Evolutionary conservation across 2,888 invertebrate species (phyloP).

Genomic region (Endotricha flammealis): DNA sequence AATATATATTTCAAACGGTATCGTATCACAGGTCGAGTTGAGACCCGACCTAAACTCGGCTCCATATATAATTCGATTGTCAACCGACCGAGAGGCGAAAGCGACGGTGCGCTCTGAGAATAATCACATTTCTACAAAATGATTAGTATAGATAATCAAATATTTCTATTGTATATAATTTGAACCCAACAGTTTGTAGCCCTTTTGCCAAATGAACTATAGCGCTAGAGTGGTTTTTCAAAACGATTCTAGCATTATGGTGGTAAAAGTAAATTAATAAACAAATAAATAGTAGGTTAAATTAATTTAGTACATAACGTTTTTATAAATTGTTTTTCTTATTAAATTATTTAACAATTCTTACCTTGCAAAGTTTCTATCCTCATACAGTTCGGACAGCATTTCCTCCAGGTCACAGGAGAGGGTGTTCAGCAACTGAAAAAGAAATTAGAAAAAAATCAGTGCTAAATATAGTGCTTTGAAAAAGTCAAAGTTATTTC

Average conservation of each 20-base stretch:
- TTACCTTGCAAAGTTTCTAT: conserved; percentile 59
- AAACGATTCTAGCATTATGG: no score
- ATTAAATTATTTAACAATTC: no score
- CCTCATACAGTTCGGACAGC: conserved; percentile 89
- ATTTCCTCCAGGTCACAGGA: conserved; percentile 92
- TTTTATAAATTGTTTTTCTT: no score
- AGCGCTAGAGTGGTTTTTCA: no score
- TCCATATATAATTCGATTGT: conserved; percentile 53
- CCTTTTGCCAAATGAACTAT: conserved; percentile 3
- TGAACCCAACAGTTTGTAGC: no score
- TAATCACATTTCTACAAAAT: conserved; percentile 34
- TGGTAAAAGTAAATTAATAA: no score
- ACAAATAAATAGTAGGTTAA: no score
- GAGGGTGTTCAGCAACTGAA: conserved; percentile 87
- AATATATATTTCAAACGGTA: conserved; percentile 36
- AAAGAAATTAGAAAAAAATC: no score
- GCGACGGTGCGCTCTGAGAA: conserved; percentile 32
- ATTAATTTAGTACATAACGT: no score
- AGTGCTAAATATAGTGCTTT: no score
- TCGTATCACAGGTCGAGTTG: conserved; percentile 41
- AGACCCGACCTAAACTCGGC: conserved; percentile 41
- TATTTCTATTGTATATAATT: no score
- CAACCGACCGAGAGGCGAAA: not conserved
- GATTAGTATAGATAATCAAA: not conserved
- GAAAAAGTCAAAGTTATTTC: conserved; percentile 11